Conservation (phyloP, 35 echinoderm and acorn worm genomes). For the Apostichopus californicus region DNA sequence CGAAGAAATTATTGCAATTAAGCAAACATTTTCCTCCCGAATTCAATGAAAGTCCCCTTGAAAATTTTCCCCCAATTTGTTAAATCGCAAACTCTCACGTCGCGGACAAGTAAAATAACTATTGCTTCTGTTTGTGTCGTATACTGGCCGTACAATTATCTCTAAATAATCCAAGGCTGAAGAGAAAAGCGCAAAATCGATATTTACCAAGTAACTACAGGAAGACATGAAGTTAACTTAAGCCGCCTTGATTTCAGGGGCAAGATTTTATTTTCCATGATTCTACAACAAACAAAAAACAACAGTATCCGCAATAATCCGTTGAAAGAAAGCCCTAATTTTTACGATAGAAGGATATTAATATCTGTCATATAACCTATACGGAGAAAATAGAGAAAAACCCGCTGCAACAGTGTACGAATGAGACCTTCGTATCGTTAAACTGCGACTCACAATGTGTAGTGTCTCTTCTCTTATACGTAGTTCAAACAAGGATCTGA, state of each 20-base stretch:
- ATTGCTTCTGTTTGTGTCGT: constrained; percentile 8
- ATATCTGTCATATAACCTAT: no score
- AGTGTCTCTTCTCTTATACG: no score
- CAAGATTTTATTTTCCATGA: not conserved
- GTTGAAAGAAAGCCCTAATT: not conserved
- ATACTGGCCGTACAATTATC: constrained; percentile 2
- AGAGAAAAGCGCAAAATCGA: constrained; percentile 10
- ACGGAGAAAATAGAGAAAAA: no score
- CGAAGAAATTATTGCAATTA: not conserved
- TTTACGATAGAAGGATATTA: no score
- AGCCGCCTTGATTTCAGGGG: constrained; percentile 30
- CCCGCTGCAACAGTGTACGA: no score
- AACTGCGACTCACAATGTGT: no score
- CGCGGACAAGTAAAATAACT: constrained; percentile 6
- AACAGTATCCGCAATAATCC: not conserved
- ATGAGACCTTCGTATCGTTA: no score
- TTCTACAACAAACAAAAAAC: not conserved
- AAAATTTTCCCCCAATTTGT: not conserved
- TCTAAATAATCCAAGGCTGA: constrained; percentile 40
- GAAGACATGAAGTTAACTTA: not conserved
- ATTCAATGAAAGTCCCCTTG: not conserved
- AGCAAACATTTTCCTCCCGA: not conserved
- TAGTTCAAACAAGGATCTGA: no score
- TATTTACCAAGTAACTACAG: not conserved
- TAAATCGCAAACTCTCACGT: not conserved